phyloP scores from a whole-genome alignment of 2,113 vertebrate species.

The Ptyas mucosa region DNA sequence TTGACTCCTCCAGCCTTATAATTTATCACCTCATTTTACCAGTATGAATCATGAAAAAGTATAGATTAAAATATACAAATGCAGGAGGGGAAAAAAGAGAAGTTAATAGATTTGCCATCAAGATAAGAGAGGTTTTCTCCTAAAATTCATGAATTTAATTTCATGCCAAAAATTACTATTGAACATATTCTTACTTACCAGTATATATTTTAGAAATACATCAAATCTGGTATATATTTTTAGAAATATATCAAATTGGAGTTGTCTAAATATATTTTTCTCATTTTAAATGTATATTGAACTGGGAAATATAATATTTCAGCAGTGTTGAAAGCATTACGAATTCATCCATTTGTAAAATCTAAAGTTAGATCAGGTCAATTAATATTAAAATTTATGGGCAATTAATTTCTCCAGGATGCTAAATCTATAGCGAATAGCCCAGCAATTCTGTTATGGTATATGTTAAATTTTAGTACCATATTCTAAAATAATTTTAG shows the following conservation, averaged over 20 bases:
- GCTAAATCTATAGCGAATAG: not conserved
- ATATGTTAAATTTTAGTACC: not conserved
- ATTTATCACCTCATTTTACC: not conserved
- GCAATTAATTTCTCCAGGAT: not conserved
- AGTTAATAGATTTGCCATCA: not conserved
- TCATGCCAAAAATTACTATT: not conserved
- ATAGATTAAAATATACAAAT: not conserved
- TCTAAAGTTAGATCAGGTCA: not conserved
- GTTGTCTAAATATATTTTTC: not conserved
- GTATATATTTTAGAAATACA: not conserved
- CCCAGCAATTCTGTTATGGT: not conserved
- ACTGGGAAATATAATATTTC: not conserved
- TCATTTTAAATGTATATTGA: not conserved
- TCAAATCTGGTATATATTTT: not conserved
- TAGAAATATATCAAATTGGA: not conserved
- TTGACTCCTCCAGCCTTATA: not conserved
- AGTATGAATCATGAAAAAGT: not conserved
- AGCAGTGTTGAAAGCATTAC: not conserved
- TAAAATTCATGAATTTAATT: not conserved
- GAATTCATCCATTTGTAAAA: not conserved
- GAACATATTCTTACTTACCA: not conserved
- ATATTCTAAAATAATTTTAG: not conserved
- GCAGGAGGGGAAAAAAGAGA: not conserved
- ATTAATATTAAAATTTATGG: not conserved
- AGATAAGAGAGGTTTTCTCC: not conserved